These are phyloP conservation scores for Drosophila virilis DNA, from an alignment of 1,140 invertebrate species.

Conservation along the genomic window DNA sequence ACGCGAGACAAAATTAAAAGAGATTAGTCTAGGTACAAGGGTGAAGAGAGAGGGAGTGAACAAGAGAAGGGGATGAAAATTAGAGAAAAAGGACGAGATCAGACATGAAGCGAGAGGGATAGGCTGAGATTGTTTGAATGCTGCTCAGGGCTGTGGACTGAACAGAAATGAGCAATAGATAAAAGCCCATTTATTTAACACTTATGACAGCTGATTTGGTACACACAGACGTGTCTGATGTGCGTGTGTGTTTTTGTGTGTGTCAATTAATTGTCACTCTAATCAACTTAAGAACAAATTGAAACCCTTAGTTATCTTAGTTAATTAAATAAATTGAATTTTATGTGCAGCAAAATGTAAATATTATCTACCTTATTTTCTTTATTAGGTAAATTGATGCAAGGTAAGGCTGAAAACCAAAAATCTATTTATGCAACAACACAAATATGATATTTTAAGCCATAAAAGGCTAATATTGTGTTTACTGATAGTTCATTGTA, in stretches of 20 bases:
- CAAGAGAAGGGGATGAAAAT: not conserved
- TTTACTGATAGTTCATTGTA: not conserved
- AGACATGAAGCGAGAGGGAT: slow-evolving; percentile 10
- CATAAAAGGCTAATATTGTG: not conserved
- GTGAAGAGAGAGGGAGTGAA: not conserved
- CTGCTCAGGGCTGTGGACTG: slow-evolving; percentile 3
- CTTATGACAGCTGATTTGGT: slow-evolving; percentile 29
- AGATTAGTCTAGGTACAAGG: slow-evolving; percentile 48
- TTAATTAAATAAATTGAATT: too few species aligned
- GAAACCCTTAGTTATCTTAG: slow-evolving; percentile 5
- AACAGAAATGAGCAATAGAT: slow-evolving; percentile 14
- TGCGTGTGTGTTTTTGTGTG: not conserved
- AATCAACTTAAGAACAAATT: slow-evolving; percentile 31
- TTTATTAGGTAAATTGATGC: too few species aligned
- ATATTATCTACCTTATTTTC: not conserved
- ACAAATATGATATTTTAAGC: too few species aligned
- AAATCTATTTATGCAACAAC: too few species aligned
- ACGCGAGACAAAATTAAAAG: slow-evolving; percentile 63
- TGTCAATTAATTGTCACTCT: slow-evolving; percentile 31
- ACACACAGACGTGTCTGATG: not conserved
- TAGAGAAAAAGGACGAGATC: not conserved
- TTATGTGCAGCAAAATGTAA: not conserved
- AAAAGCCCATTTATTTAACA: slow-evolving; percentile 43
- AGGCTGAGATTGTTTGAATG: slow-evolving; percentile 34
- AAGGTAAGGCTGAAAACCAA: too few species aligned